Conservation (phyloP, 1,140 invertebrate genomes). For the Drosophila pachea region DNA sequence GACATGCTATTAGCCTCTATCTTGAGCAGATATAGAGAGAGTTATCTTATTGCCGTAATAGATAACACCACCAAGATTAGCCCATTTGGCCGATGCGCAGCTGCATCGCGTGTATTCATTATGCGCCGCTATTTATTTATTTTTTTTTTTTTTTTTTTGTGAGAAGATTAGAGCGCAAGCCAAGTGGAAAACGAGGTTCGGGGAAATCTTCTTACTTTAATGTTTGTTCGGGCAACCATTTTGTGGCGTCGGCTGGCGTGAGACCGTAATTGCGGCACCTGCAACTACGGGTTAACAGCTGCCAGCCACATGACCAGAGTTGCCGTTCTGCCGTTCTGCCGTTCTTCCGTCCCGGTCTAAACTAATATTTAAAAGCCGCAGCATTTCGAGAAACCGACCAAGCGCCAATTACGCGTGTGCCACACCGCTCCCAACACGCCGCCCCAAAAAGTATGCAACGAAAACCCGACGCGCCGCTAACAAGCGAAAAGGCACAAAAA, state of each 20-base stretch:
- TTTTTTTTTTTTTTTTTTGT: too few species aligned
- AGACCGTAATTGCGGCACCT: conserved; percentile 35
- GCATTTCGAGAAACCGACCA: conserved; percentile 44
- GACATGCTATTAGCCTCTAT: too few species aligned
- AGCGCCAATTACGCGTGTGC: conserved; percentile 63
- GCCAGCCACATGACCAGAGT: conserved; percentile 28
- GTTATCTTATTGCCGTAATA: too few species aligned
- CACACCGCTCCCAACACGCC: neutral
- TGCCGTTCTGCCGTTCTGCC: neutral
- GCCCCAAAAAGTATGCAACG: conserved; percentile 35
- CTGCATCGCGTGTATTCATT: neutral
- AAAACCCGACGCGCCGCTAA: conserved; percentile 30
- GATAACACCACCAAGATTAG: neutral
- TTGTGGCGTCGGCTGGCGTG: conserved; percentile 11
- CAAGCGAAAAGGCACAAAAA: conserved; percentile 27
- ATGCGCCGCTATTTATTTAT: neutral
- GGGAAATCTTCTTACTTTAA: conserved; percentile 18
- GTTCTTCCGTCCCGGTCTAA: conserved; percentile 13
- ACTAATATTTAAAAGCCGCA: conserved; percentile 59
- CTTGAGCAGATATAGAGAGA: too few species aligned
- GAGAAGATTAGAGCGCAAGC: neutral
- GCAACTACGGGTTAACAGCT: conserved; percentile 35
- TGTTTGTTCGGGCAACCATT: conserved; percentile 21
- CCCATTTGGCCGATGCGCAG: neutral
- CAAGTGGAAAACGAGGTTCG: neutral